Conservation (phyloP, 2,113 vertebrate genomes). For the Limanda limanda region DNA sequence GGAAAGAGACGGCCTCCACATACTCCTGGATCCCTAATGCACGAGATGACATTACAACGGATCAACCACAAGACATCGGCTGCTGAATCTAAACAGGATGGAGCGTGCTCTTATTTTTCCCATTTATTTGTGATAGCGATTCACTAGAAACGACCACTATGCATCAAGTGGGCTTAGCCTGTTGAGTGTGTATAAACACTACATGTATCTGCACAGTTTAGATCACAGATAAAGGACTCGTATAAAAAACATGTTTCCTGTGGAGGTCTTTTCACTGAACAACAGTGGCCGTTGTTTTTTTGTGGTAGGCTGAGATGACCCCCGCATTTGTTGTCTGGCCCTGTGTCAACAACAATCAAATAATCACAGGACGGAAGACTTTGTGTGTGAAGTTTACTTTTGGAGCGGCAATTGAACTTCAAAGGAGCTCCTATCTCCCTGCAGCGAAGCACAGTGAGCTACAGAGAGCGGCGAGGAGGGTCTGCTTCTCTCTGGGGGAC, state of each 20-base stretch:
- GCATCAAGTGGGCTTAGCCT: constrained; percentile 17
- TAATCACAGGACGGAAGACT: constrained; percentile 82
- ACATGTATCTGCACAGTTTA: constrained; percentile 44
- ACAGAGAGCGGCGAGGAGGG: constrained; percentile 9
- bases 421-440: constrained; percentile 65
- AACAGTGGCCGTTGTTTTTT: constrained; percentile 38
- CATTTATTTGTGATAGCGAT: not conserved
- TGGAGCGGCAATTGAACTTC: constrained; percentile 70
- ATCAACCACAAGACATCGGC: constrained; percentile 2
- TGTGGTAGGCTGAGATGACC: constrained; percentile 64
- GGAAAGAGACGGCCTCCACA: constrained; percentile 95
- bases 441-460: not conserved
- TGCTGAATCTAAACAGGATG: not conserved
- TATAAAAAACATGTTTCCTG: constrained; percentile 69
- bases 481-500: not conserved
- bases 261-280: constrained; percentile 45
- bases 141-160: constrained; percentile 1
- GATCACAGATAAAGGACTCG: constrained; percentile 62
- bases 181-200: constrained; percentile 39
- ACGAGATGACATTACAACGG: constrained; percentile 5
- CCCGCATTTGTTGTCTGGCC: constrained; percentile 72
- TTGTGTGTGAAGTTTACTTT: constrained; percentile 79
- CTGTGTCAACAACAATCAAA: constrained; percentile 78
- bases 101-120: not conserved
- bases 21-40: constrained; percentile 94